Evolutionary conservation across 1,140 invertebrate genomes (phyloP), one percentile per base, ranked within the genome.

Genomic region (Micrasema longulum): DNA sequence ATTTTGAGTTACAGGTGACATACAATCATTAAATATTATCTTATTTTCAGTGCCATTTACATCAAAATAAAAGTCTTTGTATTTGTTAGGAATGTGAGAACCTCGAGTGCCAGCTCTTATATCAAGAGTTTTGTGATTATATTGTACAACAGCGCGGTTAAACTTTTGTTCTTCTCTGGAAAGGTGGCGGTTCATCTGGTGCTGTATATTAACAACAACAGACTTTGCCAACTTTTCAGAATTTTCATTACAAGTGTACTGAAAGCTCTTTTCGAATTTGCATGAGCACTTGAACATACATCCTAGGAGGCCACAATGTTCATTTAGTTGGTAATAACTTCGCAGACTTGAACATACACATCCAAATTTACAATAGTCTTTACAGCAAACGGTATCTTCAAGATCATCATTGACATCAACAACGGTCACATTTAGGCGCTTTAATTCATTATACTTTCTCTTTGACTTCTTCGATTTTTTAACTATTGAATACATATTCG

Each of bases 281-380:
- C 85, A 87, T 12, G 57, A 75, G 70, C 85, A 87, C 47, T 78
- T 72, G 53, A 86, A 84, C 80, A 87, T 85, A 69, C 85, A 87
- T 14, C 80, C 71, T 1, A 76, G 47, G 71, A 78, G 76, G 23
- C 80, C 79, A 71, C 85, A 87, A 75, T 86, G 85, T 48, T 79
- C 47, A 12, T 78, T 74, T 4, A 78, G 66, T 18, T 78, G 57
- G 23, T 74, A 69, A 36, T 74, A 69, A 41, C 72, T 71, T 45
- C 74, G 41, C 11, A 86, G 75, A 71, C 81, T 85, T n/a, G 78
- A 77, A 74, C 85, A 87, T 5, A 87, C 77, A 73, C 85, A 87
- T 1, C 85, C 85, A 7, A 85, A 72, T 65, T 72, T 74, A 74
- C 85, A 87, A 70, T 76, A 80, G 23, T 77, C 73, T 57, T 83